A percentile compares a stretch with the other conserved stretches of the same genome.
phyloP scores from a whole-genome alignment of 2,797 vertebrate species.

The Heliangelus exortis region DNA sequence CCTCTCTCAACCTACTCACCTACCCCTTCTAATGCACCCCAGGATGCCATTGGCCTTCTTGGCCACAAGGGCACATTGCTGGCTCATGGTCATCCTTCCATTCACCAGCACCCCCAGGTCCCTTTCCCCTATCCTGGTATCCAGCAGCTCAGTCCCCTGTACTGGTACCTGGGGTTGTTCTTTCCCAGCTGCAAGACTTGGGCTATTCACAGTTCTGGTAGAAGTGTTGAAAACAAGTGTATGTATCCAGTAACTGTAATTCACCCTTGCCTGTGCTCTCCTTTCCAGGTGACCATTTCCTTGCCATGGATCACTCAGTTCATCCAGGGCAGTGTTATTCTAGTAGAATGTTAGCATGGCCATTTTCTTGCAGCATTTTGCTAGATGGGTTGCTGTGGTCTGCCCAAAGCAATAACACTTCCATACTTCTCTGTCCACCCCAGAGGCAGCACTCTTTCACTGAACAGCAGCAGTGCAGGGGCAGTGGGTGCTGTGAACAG shows the following conservation, averaged over 20 bases:
- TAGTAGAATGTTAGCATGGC: not conserved
- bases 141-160: no score
- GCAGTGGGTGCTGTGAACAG: not conserved
- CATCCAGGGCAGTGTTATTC: not conserved
- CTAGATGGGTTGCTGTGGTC: not conserved
- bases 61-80: no score
- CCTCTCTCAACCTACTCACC: no score
- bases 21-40: no score
- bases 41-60: no score
- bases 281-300: not conserved
- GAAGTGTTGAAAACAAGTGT: not conserved
- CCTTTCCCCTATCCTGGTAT: no score
- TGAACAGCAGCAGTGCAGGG: slow-evolving; percentile 75
- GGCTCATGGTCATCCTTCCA: no score
- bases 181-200: no score
- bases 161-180: no score
- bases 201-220: not conserved
- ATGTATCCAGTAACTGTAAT: not conserved
- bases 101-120: no score
- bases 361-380: not conserved
- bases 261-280: not conserved
- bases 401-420: not conserved
- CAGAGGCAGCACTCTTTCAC: slow-evolving; percentile 80
- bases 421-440: slow-evolving; percentile 8
- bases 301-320: not conserved